phyloP scores from a whole-genome alignment of 2,113 vertebrate genomes.

The Embiotoca jacksoni region DNA sequence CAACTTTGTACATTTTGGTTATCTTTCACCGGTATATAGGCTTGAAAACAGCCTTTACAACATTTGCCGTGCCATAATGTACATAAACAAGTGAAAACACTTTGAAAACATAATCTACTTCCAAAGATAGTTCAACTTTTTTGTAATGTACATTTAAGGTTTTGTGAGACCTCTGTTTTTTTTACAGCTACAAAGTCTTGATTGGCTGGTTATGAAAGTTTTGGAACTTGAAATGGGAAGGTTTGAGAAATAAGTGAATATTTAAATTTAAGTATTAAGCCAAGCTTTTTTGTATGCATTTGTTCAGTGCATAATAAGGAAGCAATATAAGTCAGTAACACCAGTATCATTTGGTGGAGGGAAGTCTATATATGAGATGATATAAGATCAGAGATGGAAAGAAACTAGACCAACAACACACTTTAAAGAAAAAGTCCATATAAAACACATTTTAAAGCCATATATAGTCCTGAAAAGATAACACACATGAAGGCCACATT shows the following conservation, averaged over 20 bases:
- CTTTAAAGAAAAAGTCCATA: background rate
- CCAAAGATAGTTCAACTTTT: too few species aligned
- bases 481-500: background rate
- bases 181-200: conserved; percentile 26
- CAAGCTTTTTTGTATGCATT: background rate
- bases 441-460: background rate
- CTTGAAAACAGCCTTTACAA: background rate
- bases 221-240: background rate
- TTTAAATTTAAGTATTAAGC: too few species aligned
- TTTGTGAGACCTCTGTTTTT: background rate
- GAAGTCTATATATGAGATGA: background rate
- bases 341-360: conserved; percentile 3
- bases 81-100: too few species aligned
- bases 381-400: background rate
- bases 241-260: background rate
- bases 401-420: background rate
- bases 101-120: too few species aligned
- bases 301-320: background rate
- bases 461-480: background rate
- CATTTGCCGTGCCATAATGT: too few species aligned
- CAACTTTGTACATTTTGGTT: too few species aligned
- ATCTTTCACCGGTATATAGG: background rate
- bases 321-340: conserved; percentile 2
- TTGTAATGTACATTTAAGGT: background rate
- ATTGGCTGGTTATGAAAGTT: background rate